Conservation (phyloP, 53 echinoderm and acorn worm species). For the Temnopleurus reevesii region DNA sequence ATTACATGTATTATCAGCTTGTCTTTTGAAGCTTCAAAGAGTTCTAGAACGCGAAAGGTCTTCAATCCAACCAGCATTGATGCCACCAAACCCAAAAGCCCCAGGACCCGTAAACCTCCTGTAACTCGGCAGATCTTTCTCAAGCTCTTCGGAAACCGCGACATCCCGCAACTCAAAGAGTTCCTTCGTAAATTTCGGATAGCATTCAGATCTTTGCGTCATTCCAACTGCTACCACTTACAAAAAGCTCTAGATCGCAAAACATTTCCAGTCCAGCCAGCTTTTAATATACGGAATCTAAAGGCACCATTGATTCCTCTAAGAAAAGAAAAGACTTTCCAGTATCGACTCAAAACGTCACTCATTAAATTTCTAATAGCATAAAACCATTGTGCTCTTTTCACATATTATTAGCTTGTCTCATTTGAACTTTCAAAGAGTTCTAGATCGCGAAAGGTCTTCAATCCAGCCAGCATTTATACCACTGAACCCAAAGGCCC, state of each 20-base stretch:
- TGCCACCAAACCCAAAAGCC: neutral
- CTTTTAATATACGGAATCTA: no score
- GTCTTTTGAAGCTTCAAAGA: neutral
- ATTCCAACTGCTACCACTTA: no score
- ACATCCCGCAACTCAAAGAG: conserved; percentile 52
- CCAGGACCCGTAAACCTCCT: conserved; percentile 48
- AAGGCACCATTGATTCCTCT: no score
- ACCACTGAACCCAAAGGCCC: conserved; percentile 15
- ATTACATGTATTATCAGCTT: no score
- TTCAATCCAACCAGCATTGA: neutral
- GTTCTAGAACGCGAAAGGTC: conserved; percentile 14
- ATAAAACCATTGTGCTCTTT: no score
- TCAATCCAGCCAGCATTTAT: conserved; percentile 45
- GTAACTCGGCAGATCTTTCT: neutral
- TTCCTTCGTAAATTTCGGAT: no score
- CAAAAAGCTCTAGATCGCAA: no score
- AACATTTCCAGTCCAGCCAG: no score
- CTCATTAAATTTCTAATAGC: no score
- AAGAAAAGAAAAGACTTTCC: no score
- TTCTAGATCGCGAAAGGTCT: conserved; percentile 45
- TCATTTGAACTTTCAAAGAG: conserved; percentile 3
- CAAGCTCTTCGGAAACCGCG: neutral
- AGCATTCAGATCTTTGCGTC: no score
- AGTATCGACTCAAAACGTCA: no score
- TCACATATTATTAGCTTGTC: neutral